These are phyloP conservation scores for Falco cherrug DNA, from an alignment of 2,797 vertebrate genomes.

Conservation along the genomic window DNA sequence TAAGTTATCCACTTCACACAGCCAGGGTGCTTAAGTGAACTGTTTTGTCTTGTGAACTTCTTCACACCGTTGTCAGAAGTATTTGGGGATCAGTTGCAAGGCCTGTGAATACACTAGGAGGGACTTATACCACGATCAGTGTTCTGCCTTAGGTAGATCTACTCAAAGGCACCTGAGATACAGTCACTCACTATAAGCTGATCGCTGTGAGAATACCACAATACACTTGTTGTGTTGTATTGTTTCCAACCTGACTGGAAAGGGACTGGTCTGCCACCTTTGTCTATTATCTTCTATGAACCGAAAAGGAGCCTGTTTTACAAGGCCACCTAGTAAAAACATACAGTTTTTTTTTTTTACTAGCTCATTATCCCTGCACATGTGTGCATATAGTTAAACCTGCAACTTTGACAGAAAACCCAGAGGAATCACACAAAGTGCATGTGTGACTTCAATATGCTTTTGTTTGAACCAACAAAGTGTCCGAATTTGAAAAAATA, in stretches of 20 bases:
- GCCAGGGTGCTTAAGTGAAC: not conserved
- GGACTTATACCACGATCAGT: not conserved
- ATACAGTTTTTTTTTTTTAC: rapidly evolving
- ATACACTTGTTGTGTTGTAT: too few relatives aligned
- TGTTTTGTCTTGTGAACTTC: not conserved
- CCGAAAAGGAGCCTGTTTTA: not conserved
- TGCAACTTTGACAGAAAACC: not conserved
- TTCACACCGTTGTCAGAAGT: not conserved
- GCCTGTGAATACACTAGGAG: not conserved
- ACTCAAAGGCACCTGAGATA: not conserved
- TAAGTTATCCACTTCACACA: not conserved
- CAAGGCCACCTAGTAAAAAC: not conserved
- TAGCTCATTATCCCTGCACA: not conserved
- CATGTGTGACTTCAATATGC: rapidly evolving
- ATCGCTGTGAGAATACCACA: not conserved
- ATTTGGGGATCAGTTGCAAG: not conserved
- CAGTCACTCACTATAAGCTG: not conserved
- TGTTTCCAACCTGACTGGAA: not conserved
- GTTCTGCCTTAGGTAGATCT: not conserved
- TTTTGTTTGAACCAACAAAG: not conserved
- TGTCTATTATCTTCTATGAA: not conserved
- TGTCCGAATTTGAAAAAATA: not conserved
- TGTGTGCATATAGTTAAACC: not conserved
- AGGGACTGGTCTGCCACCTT: not conserved
- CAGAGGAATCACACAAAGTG: rapidly evolving